phyloP scores from a whole-genome alignment of 2,888 invertebrate species.

The Drosophila borborema region DNA sequence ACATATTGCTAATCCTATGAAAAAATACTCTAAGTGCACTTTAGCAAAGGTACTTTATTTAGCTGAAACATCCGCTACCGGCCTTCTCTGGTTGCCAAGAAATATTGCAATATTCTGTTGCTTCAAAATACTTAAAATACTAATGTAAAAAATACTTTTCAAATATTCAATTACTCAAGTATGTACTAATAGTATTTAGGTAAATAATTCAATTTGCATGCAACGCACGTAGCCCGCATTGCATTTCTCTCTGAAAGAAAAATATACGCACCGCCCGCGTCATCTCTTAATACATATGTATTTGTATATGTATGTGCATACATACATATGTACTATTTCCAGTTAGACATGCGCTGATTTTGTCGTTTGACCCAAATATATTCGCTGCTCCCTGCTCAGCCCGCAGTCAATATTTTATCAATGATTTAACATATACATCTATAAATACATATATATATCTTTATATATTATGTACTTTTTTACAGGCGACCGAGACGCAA shows the following conservation, averaged over 20 bases:
- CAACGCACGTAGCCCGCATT: slow-evolving; percentile 5
- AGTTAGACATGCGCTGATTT: slow-evolving; percentile 74
- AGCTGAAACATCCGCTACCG: neutral
- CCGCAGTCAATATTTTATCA: slow-evolving; percentile 23
- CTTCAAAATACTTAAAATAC: slow-evolving; percentile 12
- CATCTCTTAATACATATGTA: slow-evolving; percentile 22
- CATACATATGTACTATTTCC: slow-evolving; percentile 30
- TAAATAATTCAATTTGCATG: slow-evolving; percentile 2
- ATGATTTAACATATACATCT: slow-evolving; percentile 12
- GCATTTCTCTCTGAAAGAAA: neutral
- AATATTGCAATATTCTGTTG: neutral
- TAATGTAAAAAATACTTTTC: slow-evolving; percentile 2
- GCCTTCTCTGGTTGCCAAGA: neutral
- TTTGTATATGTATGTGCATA: slow-evolving; percentile 5
- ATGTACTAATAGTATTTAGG: slow-evolving; percentile 5
- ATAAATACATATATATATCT: slow-evolving; percentile 1
- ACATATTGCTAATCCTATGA: neutral
- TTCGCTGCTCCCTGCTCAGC: neutral
- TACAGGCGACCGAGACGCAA: slow-evolving; percentile 38
- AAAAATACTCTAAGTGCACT: neutral
- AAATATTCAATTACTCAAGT: slow-evolving; percentile 8
- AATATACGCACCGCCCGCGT: slow-evolving; percentile 5
- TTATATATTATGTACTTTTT: slow-evolving; percentile 32
- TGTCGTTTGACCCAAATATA: slow-evolving; percentile 54
- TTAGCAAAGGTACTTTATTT: neutral